A percentile compares a stretch with the other conserved stretches of the same genome.
These are phyloP conservation scores for Salvelinus namaycush DNA, from an alignment of 2,113 vertebrate species.

Conservation along the genomic window DNA sequence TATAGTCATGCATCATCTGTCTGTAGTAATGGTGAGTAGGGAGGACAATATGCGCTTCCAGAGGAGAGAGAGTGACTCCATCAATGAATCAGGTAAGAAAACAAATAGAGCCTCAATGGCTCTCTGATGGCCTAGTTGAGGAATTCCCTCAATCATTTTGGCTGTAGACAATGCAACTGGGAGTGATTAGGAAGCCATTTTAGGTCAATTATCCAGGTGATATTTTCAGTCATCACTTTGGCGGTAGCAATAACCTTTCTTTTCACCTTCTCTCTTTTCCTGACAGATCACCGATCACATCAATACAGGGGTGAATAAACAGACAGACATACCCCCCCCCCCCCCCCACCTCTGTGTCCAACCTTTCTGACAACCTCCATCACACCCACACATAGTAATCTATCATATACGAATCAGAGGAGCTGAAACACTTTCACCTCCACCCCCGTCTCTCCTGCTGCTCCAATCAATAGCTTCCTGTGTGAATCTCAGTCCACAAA, in stretches of 20 bases:
- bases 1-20: background rate
- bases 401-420: background rate
- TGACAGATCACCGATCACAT: background rate
- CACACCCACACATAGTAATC: background rate
- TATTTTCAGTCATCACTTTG: background rate
- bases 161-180: background rate
- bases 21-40: background rate
- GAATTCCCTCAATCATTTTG: background rate
- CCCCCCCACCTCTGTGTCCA: no score
- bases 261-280: background rate
- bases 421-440: background rate
- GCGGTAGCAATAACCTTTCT: background rate
- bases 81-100: background rate
- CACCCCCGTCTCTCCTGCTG: background rate
- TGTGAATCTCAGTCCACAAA: background rate
- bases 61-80: conserved; percentile 2
- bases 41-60: background rate
- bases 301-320: no score
- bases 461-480: background rate
- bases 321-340: no score
- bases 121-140: background rate
- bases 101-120: background rate
- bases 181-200: background rate
- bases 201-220: background rate
- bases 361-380: background rate